Conservation (phyloP, 1,140 invertebrate species). For the Copidosoma floridanum region DNA sequence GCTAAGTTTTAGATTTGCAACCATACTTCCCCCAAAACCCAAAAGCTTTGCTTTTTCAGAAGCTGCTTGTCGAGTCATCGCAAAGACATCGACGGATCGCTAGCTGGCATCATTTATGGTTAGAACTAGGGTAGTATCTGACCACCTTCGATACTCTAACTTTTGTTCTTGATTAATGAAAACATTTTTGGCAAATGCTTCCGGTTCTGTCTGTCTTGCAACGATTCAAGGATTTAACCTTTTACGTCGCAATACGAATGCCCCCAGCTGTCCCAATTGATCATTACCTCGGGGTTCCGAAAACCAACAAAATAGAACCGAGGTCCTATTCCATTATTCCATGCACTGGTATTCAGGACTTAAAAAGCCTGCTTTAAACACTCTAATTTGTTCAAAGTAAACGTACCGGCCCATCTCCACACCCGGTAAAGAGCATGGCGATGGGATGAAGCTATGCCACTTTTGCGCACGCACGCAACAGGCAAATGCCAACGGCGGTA, state of each 20-base stretch:
- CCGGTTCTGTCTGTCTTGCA: conserved; percentile 70
- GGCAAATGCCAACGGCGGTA: too few species aligned
- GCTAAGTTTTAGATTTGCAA: conserved; percentile 87
- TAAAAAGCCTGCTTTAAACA: conserved; percentile 68
- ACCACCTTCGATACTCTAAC: conserved; percentile 80
- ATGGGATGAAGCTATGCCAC: too few species aligned
- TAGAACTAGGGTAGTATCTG: conserved; percentile 83
- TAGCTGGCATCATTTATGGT: conserved; percentile 84
- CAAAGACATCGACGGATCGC: conserved; percentile 64
- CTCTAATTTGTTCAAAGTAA: conserved; percentile 64
- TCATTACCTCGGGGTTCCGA: conserved; percentile 71
- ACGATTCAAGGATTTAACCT: conserved; percentile 77
- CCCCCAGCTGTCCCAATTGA: conserved; percentile 74
- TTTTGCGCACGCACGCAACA: too few species aligned
- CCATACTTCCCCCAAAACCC: conserved; percentile 85
- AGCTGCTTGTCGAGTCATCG: conserved; percentile 51
- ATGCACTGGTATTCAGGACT: conserved; percentile 78
- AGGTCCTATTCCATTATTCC: conserved; percentile 79
- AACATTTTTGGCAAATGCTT: conserved; percentile 84
- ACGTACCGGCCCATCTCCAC: conserved; percentile 65
- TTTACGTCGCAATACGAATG: conserved; percentile 74
- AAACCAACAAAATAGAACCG: conserved; percentile 75
- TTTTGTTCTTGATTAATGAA: conserved; percentile 84
- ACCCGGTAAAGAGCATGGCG: conserved; percentile 64
- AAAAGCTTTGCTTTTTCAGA: conserved; percentile 73